Base-by-base conservation (phyloP, 1,140 invertebrate species). In the Piezodorus guildinii region DNA sequence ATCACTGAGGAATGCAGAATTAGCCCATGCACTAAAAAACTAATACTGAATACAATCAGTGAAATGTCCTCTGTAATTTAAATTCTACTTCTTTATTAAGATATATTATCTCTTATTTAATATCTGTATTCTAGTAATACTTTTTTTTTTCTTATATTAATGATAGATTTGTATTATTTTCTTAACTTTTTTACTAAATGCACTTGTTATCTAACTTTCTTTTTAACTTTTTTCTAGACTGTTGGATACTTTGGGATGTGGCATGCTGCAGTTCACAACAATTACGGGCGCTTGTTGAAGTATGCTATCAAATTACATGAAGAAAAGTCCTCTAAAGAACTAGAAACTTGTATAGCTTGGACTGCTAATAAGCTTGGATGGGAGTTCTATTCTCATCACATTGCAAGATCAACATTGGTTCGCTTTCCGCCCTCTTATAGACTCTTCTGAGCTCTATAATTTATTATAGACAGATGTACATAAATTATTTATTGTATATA, bases 271-370 rank as follows among this genome's bases (percentile, higher is more conserved):
- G 80, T 85, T 8, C 77, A 87, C 69, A 77, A 81, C 67, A 87
- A 93, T 60, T 89, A 87, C 75, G 92, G 90, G 0, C 82, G 87
- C 62, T 84, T 88, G 59, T 72, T 91, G 51, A 91, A 91, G 74
- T 78, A 87, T 60, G 73, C 94, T 12, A 71, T 78, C 23, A 89
- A 88, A 72, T 79, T 87, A 66, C 79, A 83, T 51, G 93, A 96
- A 69, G 91, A 95, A 45, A 86, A 88, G 69, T 78, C 83, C 8
- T 77, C 78, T 16, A 81, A 80, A 64, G 90, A 93, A 59, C 73
- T 85, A 16, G 88, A 92, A 34, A 83, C 86, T n/a, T 66, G 65
- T 17, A 65, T 69, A 3, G 60, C 65, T 12, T 70, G 69, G 67
- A 64, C 62, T 0, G 16, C 65, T 9, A 27, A 52, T 10, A 60